Conservation (phyloP, 2,113 vertebrate species). For the Noturus placidus region DNA sequence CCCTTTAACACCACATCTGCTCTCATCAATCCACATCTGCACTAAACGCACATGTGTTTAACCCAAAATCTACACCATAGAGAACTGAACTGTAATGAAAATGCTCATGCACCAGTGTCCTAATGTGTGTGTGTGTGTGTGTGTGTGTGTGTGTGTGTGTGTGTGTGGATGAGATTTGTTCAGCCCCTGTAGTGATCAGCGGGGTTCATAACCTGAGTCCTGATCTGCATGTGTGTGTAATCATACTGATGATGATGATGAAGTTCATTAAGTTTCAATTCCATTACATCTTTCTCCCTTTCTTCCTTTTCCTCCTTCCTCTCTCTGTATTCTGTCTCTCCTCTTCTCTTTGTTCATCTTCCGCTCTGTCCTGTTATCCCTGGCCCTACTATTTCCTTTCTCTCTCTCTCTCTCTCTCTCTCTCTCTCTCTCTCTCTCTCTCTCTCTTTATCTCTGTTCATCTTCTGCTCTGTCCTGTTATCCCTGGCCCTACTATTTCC, state of each 20-base stretch:
- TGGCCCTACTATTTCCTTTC: not conserved
- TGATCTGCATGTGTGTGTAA: not conserved
- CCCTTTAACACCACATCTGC: not conserved
- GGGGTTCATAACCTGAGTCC: not conserved
- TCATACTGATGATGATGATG: constrained; percentile 54
- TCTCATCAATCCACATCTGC: not conserved
- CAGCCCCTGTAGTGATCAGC: constrained; percentile 44
- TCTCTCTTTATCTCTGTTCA: too few relatives aligned
- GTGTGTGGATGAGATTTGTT: not conserved
- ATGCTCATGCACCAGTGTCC: not conserved
- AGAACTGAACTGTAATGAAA: not conserved
- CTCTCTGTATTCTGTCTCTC: not conserved
- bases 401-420: constrained; percentile 13
- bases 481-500: too few relatives aligned
- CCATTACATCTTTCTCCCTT: constrained; percentile 47
- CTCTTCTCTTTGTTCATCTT: not conserved
- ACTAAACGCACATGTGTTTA: not conserved
- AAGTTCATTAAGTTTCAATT: constrained; percentile 55
- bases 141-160: not conserved
- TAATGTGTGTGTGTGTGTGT: not conserved
- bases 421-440: not conserved
- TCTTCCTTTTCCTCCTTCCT: constrained; percentile 22
- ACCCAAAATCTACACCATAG: not conserved
- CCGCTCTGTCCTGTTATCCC: not conserved
- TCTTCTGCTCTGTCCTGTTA: too few relatives aligned